Conservation (phyloP, 2,797 vertebrate genomes). For the Acanthopagrus latus region DNA sequence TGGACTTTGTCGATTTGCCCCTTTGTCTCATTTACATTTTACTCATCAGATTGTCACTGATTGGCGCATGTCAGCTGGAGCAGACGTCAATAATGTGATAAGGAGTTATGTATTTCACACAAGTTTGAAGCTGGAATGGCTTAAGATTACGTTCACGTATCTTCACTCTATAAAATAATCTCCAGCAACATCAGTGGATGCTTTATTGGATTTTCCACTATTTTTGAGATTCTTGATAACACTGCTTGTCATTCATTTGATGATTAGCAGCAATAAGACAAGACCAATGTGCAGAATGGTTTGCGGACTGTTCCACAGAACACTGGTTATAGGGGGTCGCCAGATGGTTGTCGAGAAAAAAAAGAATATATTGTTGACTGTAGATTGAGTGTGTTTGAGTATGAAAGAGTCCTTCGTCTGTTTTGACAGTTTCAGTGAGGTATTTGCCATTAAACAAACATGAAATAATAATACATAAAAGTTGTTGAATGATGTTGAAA, state of each 20-base stretch:
- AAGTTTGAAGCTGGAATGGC: background rate
- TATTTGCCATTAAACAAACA: background rate
- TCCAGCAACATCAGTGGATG: background rate
- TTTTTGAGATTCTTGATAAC: background rate
- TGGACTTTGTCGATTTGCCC: background rate
- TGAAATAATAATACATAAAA: background rate
- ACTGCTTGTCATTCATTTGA: conserved; percentile 13
- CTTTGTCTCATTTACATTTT: background rate
- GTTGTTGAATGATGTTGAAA: conserved; percentile 1
- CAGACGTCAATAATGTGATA: conserved; percentile 1
- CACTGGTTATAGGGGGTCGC: no score
- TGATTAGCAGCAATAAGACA: background rate
- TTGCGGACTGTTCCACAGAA: background rate
- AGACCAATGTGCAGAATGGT: background rate
- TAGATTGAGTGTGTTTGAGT: no score
- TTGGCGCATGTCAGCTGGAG: background rate
- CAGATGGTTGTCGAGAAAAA: no score
- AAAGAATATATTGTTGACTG: no score
- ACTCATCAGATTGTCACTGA: background rate
- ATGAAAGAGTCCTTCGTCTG: no score
- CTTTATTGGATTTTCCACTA: background rate
- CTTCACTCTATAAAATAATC: conserved; percentile 2
- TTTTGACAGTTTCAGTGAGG: background rate
- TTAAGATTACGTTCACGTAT: conserved; percentile 4
- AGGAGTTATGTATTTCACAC: background rate